These are phyloP conservation scores for Xestia sexstrigata DNA, from an alignment of 2,888 invertebrate species.

Conservation along the genomic window DNA sequence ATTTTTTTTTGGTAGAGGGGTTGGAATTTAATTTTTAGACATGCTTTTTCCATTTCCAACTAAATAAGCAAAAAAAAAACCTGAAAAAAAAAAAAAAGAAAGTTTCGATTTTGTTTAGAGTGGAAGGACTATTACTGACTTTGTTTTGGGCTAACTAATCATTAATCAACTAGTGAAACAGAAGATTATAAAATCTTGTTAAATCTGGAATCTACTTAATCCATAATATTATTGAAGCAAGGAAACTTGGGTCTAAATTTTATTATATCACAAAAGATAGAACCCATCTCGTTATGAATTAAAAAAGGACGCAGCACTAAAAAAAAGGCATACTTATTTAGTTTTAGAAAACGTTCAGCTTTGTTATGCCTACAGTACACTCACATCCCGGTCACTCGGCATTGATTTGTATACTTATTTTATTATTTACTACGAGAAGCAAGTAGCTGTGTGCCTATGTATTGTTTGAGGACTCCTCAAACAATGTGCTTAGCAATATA, in stretches of 20 bases:
- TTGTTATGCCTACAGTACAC: background rate
- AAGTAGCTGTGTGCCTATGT: no score
- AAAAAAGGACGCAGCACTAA: background rate
- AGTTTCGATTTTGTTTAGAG: background rate
- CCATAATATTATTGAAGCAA: background rate
- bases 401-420: no score
- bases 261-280: background rate
- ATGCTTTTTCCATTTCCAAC: constrained; percentile 77
- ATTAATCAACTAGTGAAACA: background rate
- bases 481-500: no score
- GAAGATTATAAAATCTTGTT: background rate
- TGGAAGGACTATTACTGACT: background rate
- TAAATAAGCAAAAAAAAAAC: constrained; percentile 43
- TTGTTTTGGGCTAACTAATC: background rate
- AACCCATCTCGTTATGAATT: background rate
- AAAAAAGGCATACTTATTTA: background rate
- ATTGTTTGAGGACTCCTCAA: no score
- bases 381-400: no score
- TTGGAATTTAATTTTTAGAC: constrained; percentile 80
- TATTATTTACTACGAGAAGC: no score
- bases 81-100: constrained; percentile 47
- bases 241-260: background rate
- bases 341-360: background rate
- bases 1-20: constrained; percentile 76
- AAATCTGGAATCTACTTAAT: background rate